Conservation (phyloP, 2,113 vertebrate species). For the Trematomus loennbergii region DNA sequence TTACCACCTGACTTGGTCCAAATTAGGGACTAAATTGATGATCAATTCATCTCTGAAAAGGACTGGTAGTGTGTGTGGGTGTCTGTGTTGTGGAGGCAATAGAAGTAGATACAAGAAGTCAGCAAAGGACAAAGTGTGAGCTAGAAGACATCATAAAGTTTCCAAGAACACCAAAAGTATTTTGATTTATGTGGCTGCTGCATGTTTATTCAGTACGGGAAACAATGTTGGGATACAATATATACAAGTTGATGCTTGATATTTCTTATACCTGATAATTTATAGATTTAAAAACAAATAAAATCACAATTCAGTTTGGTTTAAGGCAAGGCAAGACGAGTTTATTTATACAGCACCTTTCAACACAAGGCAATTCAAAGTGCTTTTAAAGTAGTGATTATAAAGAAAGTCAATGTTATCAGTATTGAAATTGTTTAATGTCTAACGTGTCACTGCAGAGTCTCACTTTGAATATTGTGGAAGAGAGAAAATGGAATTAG, state of each 20-base stretch:
- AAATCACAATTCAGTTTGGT: too few relatives aligned
- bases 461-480: neutral
- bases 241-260: neutral
- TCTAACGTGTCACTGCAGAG: neutral
- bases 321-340: too few relatives aligned
- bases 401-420: too few relatives aligned
- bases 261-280: neutral
- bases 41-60: conserved; percentile 99
- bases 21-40: conserved; percentile 99
- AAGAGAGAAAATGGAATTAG: too few relatives aligned
- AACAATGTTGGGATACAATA: neutral
- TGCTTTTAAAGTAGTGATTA: neutral
- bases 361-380: too few relatives aligned
- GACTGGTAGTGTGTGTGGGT: conserved; percentile 89
- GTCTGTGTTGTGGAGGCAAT: conserved; percentile 83
- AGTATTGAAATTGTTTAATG: neutral
- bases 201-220: neutral
- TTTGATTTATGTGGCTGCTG: neutral
- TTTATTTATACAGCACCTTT: too few relatives aligned
- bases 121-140: conserved; percentile 91
- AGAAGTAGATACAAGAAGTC: conserved; percentile 90
- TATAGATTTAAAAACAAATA: neutral
- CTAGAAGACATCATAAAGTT: conserved; percentile 85
- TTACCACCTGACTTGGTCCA: conserved; percentile 99
- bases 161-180: conserved; percentile 78